A percentile compares a stretch with the other conserved stretches of the same genome.
phyloP scores from a whole-genome alignment of 1,140 invertebrate species.

The Nasonia longicornis region DNA sequence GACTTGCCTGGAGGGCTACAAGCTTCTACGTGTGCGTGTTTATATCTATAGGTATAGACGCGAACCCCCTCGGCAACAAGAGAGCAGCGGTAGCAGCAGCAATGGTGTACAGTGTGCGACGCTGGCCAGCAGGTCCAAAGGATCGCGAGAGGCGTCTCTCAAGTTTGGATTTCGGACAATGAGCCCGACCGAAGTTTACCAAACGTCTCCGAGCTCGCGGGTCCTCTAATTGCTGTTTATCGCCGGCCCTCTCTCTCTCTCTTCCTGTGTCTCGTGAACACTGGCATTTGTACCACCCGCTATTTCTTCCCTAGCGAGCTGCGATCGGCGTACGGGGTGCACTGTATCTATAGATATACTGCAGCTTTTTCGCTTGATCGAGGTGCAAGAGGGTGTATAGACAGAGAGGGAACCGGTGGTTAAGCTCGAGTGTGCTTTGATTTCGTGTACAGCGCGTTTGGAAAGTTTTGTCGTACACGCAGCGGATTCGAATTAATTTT shows the following conservation, averaged over 20 bases:
- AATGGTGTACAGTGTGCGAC: no score
- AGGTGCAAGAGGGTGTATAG: no score
- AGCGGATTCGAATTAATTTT: no score
- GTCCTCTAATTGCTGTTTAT: constrained; percentile 23
- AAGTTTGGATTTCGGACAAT: constrained; percentile 27
- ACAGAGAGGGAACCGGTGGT: background rate
- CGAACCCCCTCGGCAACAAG: background rate
- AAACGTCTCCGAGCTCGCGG: background rate
- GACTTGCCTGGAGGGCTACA: background rate
- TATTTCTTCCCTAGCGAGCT: background rate
- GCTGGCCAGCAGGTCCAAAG: background rate
- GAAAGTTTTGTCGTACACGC: no score
- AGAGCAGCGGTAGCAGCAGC: background rate
- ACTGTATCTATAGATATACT: background rate
- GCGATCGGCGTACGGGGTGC: background rate
- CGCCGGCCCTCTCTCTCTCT: background rate
- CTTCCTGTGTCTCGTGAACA: background rate
- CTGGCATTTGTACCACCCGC: background rate
- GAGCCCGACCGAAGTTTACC: constrained; percentile 30
- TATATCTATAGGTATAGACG: background rate
- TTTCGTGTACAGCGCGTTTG: no score
- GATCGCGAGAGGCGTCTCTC: background rate
- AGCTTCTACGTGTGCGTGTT: background rate
- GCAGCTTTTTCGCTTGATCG: background rate
- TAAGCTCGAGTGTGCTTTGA: no score